These are phyloP conservation scores for Pterostichus niger DNA, from an alignment of 2,888 invertebrate genomes.

Conservation along the genomic window DNA sequence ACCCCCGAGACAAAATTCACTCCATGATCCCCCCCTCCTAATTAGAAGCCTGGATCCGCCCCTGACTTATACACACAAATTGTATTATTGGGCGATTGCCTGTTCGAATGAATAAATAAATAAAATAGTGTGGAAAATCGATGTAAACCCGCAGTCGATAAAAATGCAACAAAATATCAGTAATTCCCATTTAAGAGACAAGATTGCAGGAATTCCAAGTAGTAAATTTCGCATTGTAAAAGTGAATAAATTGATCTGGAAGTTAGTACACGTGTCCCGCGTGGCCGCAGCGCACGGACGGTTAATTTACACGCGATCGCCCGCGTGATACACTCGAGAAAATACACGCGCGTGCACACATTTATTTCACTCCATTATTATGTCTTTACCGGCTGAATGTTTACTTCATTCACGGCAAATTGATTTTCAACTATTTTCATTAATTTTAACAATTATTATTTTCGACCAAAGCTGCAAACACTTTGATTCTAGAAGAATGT, in stretches of 20 bases:
- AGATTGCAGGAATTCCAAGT: slow-evolving; percentile 50
- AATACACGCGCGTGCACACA: slow-evolving; percentile 32
- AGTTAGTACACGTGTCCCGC: slow-evolving; percentile 45
- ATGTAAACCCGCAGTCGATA: slow-evolving; percentile 29
- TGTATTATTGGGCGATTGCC: too few species aligned
- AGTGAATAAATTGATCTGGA: slow-evolving; percentile 56
- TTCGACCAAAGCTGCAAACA: too few species aligned
- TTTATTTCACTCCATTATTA: slow-evolving; percentile 45
- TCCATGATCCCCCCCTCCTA: too few species aligned
- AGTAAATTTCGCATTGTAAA: slow-evolving; percentile 51
- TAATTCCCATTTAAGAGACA: slow-evolving; percentile 44
- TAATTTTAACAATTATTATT: background rate
- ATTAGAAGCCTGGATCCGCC: too few species aligned
- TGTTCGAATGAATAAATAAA: too few species aligned
- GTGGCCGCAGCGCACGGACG: slow-evolving; percentile 9
- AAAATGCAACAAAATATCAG: slow-evolving; percentile 25
- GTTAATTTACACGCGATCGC: slow-evolving; percentile 60
- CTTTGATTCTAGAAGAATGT: too few species aligned
- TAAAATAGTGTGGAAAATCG: slow-evolving; percentile 23
- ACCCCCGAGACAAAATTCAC: too few species aligned
- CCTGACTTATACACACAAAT: too few species aligned
- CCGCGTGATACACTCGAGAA: slow-evolving; percentile 38
- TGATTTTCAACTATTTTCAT: background rate
- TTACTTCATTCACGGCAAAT: slow-evolving; percentile 26
- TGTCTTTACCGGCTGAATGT: slow-evolving; percentile 38